phyloP scores from a whole-genome alignment of 2,113 vertebrate species.

The Tringa solitaria region DNA sequence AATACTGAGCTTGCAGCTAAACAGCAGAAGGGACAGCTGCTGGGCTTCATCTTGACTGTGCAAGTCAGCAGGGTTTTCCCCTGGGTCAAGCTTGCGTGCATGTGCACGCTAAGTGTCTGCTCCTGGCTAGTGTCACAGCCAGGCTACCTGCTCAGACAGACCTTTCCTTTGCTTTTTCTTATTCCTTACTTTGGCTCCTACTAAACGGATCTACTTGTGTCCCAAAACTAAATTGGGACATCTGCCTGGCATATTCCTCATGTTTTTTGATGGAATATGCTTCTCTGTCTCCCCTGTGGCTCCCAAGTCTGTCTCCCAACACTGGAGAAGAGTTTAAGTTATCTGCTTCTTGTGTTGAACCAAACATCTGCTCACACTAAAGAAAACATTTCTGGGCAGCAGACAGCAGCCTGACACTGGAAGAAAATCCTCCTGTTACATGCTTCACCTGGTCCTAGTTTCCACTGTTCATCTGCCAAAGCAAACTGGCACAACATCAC shows the following conservation, averaged over 20 bases:
- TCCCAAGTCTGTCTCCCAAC: fast-evolving
- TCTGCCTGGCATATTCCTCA: neutral
- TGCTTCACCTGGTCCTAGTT: neutral
- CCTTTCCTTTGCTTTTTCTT: neutral
- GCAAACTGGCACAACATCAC: neutral
- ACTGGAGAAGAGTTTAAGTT: neutral
- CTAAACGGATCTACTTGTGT: neutral
- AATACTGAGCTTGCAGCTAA: neutral
- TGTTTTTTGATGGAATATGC: neutral
- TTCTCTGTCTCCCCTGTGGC: neutral
- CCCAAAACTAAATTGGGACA: neutral
- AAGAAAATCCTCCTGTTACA: neutral
- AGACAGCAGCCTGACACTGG: neutral
- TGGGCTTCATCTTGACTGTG: neutral
- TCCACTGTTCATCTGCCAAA: neutral
- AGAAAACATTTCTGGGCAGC: neutral
- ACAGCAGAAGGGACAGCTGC: neutral
- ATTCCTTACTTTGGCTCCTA: neutral
- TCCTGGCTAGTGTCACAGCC: neutral
- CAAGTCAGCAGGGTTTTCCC: neutral
- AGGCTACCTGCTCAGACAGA: neutral
- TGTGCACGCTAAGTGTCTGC: neutral
- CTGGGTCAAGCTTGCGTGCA: fast-evolving
- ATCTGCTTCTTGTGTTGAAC: neutral
- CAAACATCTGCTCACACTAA: neutral